Percentiles rank a stretch among this genome's conserved stretches.
Conservation (phyloP, 2,797 vertebrate species). For the Lacerta bilineata region DNA sequence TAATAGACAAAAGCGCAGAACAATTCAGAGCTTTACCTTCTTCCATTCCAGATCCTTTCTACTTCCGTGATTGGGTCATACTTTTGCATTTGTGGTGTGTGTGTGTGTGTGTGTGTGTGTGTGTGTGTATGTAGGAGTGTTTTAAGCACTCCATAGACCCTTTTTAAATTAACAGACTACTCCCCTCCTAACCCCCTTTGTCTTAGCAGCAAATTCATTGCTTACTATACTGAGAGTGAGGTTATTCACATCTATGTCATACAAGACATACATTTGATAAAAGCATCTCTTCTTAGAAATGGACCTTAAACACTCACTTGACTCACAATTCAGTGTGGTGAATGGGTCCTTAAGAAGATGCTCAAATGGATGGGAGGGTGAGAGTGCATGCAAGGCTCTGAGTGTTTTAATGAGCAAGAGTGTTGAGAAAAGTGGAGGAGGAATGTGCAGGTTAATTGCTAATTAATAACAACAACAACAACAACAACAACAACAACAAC, state of each 20-base stretch:
- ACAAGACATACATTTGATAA: conserved; percentile 13
- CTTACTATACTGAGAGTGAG: background rate
- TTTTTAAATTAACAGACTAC: background rate
- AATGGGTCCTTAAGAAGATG: conserved; percentile 35
- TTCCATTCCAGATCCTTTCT: background rate
- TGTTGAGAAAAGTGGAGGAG: background rate
- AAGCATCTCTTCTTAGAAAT: conserved; percentile 23
- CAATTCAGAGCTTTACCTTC: background rate
- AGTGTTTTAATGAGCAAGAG: conserved; percentile 55
- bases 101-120: background rate
- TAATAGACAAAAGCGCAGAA: background rate
- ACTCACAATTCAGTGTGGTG: conserved; percentile 38
- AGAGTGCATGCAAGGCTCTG: conserved; percentile 43
- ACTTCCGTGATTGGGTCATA: background rate
- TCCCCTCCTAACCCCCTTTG: conserved; percentile 17
- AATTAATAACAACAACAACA: too few species aligned
- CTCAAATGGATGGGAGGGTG: conserved; percentile 44
- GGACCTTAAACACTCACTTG: conserved; percentile 31
- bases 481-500: accelerated
- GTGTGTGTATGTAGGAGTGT: background rate
- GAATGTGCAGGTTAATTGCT: conserved; percentile 47
- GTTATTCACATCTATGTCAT: conserved; percentile 26
- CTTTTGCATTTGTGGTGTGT: background rate
- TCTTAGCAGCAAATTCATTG: conserved; percentile 4
- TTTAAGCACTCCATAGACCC: background rate